Evolutionary conservation across 2,113 vertebrate genomes (phyloP).

Genomic region (Pimephales promelas): DNA sequence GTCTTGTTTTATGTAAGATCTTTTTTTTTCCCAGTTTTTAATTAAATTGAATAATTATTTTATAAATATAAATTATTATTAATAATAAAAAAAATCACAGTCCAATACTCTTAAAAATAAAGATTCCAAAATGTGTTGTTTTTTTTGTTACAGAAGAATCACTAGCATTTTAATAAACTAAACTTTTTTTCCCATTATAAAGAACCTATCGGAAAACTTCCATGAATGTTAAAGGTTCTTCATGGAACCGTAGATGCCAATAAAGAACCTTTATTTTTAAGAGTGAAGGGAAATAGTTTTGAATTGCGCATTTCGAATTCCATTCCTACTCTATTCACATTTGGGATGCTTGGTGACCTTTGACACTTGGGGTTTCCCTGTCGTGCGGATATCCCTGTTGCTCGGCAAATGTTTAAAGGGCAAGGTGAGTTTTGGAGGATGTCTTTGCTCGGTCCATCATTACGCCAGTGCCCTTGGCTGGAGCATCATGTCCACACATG

Average conservation of each 20-base stretch:
- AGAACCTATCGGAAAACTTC: neutral
- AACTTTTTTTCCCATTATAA: neutral
- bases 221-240: neutral
- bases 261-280: neutral
- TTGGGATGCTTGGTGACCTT: conserved; percentile 46
- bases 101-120: too few relatives aligned
- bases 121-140: too few relatives aligned
- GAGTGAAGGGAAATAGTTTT: neutral
- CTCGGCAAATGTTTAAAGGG: conserved; percentile 59
- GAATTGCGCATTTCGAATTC: conserved; percentile 38
- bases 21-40: neutral
- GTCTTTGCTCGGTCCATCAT: conserved; percentile 53
- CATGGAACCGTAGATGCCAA: neutral
- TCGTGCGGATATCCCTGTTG: conserved; percentile 51
- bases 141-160: neutral
- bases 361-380: conserved; percentile 52
- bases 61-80: too few relatives aligned
- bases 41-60: too few relatives aligned
- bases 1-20: too few relatives aligned
- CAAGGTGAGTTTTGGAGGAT: conserved; percentile 50
- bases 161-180: neutral
- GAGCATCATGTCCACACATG: conserved; percentile 60
- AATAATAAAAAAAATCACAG: too few relatives aligned
- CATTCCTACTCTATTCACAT: conserved; percentile 45
- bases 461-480: conserved; percentile 58